Evolutionary conservation across 2,113 vertebrate genomes (phyloP), one percentile per base, ranked within the genome.

Genomic region (Poeciliopsis prolifica): DNA sequence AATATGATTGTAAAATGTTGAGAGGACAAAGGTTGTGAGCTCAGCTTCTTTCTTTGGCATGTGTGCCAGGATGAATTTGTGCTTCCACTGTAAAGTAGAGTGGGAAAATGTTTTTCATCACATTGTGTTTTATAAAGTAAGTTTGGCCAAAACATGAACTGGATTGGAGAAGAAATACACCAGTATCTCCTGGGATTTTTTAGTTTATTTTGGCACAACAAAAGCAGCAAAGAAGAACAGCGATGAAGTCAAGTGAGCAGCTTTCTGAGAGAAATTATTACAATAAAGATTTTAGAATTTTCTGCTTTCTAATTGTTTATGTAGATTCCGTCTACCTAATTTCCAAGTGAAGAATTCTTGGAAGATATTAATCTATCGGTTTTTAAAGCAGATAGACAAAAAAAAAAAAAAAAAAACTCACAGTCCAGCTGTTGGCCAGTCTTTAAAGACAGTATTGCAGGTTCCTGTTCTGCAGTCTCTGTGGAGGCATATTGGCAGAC

Each of bases 401-500:
- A 48, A 24, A 54, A 24, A 35, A 33, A 33, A 33, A 54, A 24
- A 24, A 54, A 74, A 71, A 64, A 64, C 65, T 85, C 63, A 33
- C 61, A 61, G 81, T 84, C 80, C 77, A 82, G 81, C 81, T 74
- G 70, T 79, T 82, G 74, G 89, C 87, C 88, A 82, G 64, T 77
- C 78, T 85, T 88, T 78, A 76, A 58, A 87, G 74, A 75, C 80
- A 73, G 69, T 74, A 91, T 91, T 91, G 87, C 91, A 89, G 90
- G 87, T 80, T 80, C 78, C 87, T 75, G 83, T 86, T 88, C 89
- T 81, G 84, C 85, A 60, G 92, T 94, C 93, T 94, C 93, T 61
- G 70, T 68, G 92, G 93, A 94, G 92, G 88, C 91, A 93, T 93
- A 93, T 89, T 92, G 89, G 92, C 91, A 92, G 92, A 89, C 88